phyloP scores from a whole-genome alignment of 2,113 vertebrate species.

The Myrmecobius fasciatus region DNA sequence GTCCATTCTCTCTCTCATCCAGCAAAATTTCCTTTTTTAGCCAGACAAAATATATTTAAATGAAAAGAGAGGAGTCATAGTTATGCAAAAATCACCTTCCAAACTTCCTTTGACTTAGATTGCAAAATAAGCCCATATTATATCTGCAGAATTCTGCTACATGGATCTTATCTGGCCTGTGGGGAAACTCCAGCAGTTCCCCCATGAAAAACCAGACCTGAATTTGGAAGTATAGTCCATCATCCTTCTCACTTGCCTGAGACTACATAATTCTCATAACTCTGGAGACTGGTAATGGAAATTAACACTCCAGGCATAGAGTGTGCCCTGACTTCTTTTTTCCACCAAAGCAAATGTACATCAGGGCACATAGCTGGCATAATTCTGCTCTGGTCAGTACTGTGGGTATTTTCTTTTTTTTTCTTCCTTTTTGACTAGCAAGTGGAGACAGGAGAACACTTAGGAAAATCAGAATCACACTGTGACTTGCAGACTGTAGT shows the following conservation, averaged over 20 bases:
- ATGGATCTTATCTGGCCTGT: background rate
- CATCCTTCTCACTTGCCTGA: constrained; percentile 19
- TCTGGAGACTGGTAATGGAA: constrained; percentile 14
- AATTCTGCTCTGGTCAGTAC: background rate
- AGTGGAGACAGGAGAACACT: background rate
- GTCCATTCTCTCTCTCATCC: background rate
- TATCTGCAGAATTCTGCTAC: background rate
- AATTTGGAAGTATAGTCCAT: constrained; percentile 23
- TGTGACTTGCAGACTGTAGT: background rate
- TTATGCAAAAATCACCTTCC: background rate
- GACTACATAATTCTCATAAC: background rate
- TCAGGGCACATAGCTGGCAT: constrained; percentile 1
- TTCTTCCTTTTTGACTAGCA: background rate
- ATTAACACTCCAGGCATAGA: background rate
- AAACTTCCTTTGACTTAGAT: constrained; percentile 12
- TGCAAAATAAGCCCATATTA: constrained; percentile 37
- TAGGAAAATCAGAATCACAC: background rate
- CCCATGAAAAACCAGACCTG: background rate
- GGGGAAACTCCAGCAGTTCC: background rate
- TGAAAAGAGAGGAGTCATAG: background rate
- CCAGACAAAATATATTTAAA: constrained; percentile 4
- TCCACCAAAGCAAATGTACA: constrained; percentile 27
- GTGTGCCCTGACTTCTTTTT: constrained; percentile 16
- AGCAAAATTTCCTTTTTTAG: background rate
- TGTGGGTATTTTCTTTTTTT: constrained; percentile 35